phyloP scores from a whole-genome alignment of 2,113 vertebrate genomes.

The Tympanuchus pallidicinctus region DNA sequence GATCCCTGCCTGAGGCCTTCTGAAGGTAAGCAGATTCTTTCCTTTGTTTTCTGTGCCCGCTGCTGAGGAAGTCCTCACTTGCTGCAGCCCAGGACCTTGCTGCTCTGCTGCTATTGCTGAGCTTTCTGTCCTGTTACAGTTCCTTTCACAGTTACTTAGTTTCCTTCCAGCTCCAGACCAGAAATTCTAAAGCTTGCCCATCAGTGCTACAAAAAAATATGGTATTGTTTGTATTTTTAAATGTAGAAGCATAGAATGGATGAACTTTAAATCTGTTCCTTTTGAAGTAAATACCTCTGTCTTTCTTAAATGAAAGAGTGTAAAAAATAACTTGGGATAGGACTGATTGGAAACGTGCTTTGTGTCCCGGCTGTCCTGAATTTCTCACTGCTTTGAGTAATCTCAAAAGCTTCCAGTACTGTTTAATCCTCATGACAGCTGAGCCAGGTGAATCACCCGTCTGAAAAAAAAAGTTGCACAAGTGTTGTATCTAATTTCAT shows the following conservation, averaged over 20 bases:
- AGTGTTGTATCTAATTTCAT: slow-evolving; percentile 6
- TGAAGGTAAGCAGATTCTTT: no score
- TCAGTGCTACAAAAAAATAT: neutral
- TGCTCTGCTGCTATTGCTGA: no score
- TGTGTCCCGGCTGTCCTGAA: neutral
- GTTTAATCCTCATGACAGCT: neutral
- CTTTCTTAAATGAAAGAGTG: neutral
- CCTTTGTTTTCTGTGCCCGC: no score
- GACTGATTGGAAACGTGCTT: slow-evolving; percentile 15
- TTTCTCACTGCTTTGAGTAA: slow-evolving; percentile 36
- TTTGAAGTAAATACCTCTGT: neutral
- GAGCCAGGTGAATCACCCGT: slow-evolving; percentile 45
- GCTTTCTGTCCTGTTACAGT: no score
- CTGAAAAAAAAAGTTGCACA: neutral
- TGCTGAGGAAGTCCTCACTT: no score
- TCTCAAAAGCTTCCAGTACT: neutral
- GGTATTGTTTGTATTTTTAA: neutral
- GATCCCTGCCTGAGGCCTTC: no score
- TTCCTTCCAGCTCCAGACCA: neutral
- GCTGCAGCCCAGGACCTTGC: no score
- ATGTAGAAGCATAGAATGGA: neutral
- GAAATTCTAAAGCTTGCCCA: neutral
- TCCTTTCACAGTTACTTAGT: no score
- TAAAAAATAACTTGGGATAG: slow-evolving; percentile 12
- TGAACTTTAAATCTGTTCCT: fast-evolving